These are phyloP conservation scores for Balanococcus diminutus DNA, from an alignment of 2,888 invertebrate species.

Conservation along the genomic window DNA sequence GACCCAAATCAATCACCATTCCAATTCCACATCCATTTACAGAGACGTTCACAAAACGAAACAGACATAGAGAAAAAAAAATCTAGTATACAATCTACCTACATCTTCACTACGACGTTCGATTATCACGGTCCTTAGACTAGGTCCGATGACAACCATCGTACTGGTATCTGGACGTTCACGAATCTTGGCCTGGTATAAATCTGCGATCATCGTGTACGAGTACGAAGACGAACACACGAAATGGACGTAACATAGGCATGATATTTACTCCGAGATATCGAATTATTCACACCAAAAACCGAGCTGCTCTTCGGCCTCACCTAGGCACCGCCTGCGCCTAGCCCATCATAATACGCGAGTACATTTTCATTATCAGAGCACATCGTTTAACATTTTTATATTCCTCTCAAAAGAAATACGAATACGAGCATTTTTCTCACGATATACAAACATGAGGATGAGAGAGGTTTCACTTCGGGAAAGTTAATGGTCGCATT, in stretches of 20 bases:
- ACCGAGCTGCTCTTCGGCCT: too few relatives aligned
- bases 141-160: background rate
- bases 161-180: background rate
- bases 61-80: background rate
- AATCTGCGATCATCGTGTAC: background rate
- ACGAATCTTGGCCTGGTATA: background rate
- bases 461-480: conserved; percentile 12
- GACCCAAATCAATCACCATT: background rate
- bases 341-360: background rate
- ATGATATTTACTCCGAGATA: conserved; percentile 6
- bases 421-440: conserved; percentile 8
- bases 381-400: conserved; percentile 6
- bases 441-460: conserved; percentile 14
- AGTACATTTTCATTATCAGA: conserved; percentile 25
- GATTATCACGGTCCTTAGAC: background rate
- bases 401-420: background rate
- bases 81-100: background rate
- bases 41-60: too few relatives aligned
- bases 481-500: conserved; percentile 17
- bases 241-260: background rate
- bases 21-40: background rate
- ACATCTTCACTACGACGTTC: background rate
- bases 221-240: background rate
- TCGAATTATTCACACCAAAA: conserved; percentile 17
- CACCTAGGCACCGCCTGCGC: too few relatives aligned